Base-by-base conservation (phyloP, 2,888 invertebrate species). In the Ariolimax columbianus region DNA sequence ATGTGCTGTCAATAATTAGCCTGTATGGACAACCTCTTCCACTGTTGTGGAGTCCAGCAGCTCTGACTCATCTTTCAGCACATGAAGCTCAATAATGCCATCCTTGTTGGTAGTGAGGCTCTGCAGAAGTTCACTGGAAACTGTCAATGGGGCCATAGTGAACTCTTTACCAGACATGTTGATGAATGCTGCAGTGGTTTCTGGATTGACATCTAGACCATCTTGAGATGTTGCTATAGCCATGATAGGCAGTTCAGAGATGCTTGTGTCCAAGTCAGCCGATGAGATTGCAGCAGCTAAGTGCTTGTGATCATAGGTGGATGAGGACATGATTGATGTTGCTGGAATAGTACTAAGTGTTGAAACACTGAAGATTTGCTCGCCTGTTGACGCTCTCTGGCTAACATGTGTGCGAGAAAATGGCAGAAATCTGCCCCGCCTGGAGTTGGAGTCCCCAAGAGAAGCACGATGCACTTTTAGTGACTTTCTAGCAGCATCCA, bases 81-180 rank as follows among this genome's bases (percentile, higher is more conserved):
- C 75, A 75, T 82, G 82, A n/a, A 82, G 63, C 43, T 85, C 85
- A 68, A 85, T 85, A n/a, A 82, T 59, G 14, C 85, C 82, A 47
- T 85, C 85, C 30, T 85, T 85, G 23, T 47, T 63, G 38, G 40
- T 77, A 14, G 63, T 66, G 9, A 85, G 55, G 26, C 77, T 82
- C 17, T 85, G 81, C 26, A 85, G 59, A 4, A 85, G 51, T 47
- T 85, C 85, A 14, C 66, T 68, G 36, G 40, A 47, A 23, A 83
- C 63, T 36, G 83, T 55, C 73, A 85, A 19, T 26, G 85, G 80
- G 23, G 81, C 66, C 75, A 81, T 80, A 23, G 79, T 77, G 47
- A 78, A 84, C n/a, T 79, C 73, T 47, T 84, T 84, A 36, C 68
- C 73, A 14, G 80, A 43, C 80, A 85, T 77, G n/a, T 43, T 72